A percentile compares a stretch with the other conserved stretches of the same genome.
Conservation (phyloP, 2,113 vertebrate species). For the Myotis brandtii region DNA sequence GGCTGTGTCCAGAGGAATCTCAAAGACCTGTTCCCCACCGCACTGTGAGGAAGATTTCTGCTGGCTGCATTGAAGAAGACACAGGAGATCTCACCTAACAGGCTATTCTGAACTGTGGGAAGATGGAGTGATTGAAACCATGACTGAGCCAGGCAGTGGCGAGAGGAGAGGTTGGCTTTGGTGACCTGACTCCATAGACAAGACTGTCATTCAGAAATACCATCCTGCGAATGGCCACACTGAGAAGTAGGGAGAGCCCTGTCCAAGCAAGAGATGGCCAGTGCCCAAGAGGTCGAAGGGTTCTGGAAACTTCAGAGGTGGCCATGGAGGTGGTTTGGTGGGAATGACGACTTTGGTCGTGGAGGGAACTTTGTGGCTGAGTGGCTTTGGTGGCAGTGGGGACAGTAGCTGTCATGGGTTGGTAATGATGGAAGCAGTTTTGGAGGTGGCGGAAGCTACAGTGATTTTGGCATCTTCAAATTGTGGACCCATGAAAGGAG, state of each 20-base stretch:
- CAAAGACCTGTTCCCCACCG: neutral
- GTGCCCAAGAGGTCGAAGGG: neutral
- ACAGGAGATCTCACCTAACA: neutral
- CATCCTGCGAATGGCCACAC: neutral
- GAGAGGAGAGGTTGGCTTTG: neutral
- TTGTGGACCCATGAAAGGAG: neutral
- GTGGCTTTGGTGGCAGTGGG: neutral
- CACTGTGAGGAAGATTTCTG: neutral
- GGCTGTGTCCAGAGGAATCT: neutral
- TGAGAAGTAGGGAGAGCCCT: neutral
- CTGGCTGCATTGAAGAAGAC: neutral
- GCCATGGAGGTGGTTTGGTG: neutral
- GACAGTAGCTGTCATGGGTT: neutral
- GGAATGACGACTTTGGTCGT: neutral
- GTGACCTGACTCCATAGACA: neutral
- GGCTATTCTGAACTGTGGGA: neutral
- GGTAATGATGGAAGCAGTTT: neutral
- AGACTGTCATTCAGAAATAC: neutral
- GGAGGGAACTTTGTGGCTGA: neutral
- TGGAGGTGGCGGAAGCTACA: neutral
- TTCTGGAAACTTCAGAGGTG: neutral
- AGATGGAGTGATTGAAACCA: neutral
- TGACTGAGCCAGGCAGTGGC: neutral
- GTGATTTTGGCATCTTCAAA: neutral
- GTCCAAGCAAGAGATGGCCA: neutral